Base-by-base conservation (phyloP, 1,140 invertebrate species). In the Steinernema khuongi region DNA sequence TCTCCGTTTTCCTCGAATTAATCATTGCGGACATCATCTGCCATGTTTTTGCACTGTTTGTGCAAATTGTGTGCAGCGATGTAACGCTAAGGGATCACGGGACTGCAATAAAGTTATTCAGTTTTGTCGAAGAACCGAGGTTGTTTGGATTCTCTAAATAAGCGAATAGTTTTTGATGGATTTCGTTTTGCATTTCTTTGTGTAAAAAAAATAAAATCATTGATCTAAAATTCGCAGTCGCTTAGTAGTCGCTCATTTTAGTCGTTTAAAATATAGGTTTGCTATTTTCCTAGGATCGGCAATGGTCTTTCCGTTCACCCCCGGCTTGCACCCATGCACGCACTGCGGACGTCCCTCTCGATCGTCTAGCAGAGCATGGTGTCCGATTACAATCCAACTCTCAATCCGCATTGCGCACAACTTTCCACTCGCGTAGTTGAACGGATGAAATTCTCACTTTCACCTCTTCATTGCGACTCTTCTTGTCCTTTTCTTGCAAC, bases 361-460 rank as follows among this genome's bases (percentile, higher is more conserved):
- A 26, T 7, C 11, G 50, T 41, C 11, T 7, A 17, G 22, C 11
- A 22, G 7, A 60, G 50, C 7, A 14, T 22, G 50, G 50, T 60
- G 22, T 60, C 50, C 11, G 50, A 60, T 60, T 60, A 60, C 50
- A 60, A 60, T 60, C 50, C 7, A 60, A 60, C 50, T 60, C 50
- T 17, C 50, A 60, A 60, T 60, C 50, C 4, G 50, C 50, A 17
- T 60, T 26, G 14, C 50, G 50, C 50, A 22, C 7, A 41, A 41
- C 36, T 41, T 41, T 41, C 36, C 7, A n/a, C n/a, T n/a, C n/a
- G n/a, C n/a, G n/a, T n/a, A 7, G n/a, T 41, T 41, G 7, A n/a
- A 11, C 7, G 36, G 36, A 41, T 41, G 36, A 41, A 41, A 41
- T 41, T 41, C 36, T 41, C 36, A 41, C 36, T 41, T 41, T 41